These are phyloP conservation scores for Cheilosia impressa DNA, from an alignment of 2,888 invertebrate species.

Conservation along the genomic window DNA sequence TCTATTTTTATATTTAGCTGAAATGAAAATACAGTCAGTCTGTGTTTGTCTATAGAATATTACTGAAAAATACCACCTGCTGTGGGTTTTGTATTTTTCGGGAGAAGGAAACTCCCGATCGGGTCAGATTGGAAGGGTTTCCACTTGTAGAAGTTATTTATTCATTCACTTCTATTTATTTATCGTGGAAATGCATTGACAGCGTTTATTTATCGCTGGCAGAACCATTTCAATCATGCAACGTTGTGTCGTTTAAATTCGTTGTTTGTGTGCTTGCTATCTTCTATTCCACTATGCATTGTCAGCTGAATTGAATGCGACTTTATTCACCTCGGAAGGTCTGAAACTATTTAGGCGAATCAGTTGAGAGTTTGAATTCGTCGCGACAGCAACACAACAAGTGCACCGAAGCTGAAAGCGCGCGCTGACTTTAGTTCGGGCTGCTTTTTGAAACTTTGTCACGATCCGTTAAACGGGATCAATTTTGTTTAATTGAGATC, in stretches of 20 bases:
- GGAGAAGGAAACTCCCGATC: too few species aligned
- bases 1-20: constrained; percentile 29
- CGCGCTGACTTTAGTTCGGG: background rate
- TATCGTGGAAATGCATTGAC: background rate
- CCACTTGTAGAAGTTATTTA: too few species aligned
- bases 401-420: constrained; percentile 4
- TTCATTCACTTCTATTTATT: too few species aligned
- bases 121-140: too few species aligned
- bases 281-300: constrained; percentile 33
- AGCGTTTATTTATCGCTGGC: background rate
- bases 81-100: background rate
- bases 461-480: background rate
- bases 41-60: background rate
- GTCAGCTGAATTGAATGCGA: constrained; percentile 41
- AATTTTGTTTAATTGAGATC: background rate
- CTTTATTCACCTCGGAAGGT: constrained; percentile 42
- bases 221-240: background rate
- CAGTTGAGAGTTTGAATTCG: constrained; percentile 60
- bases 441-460: too few species aligned
- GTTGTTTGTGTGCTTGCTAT: constrained; percentile 13
- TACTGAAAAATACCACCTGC: background rate
- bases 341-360: constrained; percentile 39
- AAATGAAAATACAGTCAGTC: constrained; percentile 4
- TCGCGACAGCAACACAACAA: constrained; percentile 35
- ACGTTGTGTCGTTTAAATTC: constrained; percentile 6